Conservation (phyloP, 2,797 vertebrate species). For the Pterois miles region DNA sequence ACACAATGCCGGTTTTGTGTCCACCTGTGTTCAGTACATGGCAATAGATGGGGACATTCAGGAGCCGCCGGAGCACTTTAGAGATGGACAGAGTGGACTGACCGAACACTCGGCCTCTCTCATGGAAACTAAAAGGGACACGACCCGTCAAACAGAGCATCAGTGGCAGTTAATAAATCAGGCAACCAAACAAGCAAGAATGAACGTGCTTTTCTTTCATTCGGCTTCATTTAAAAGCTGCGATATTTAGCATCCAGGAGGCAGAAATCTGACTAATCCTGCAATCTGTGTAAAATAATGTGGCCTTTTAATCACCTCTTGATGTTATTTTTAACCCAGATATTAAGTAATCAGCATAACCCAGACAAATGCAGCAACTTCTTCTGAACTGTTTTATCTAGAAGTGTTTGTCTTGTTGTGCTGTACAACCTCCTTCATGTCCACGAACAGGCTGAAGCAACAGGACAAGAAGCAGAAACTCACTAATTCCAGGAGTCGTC, state of each 20-base stretch:
- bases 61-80: slow-evolving; percentile 59
- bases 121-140: slow-evolving; percentile 32
- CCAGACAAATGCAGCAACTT: too few relatives aligned
- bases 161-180: background rate
- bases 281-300: background rate
- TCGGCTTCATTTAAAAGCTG: too few relatives aligned
- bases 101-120: background rate
- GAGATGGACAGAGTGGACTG: slow-evolving; percentile 64
- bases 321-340: background rate
- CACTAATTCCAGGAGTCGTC: slow-evolving; percentile 17
- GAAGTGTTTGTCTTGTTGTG: background rate
- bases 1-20: rapidly evolving
- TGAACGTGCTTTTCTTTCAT: too few relatives aligned
- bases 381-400: background rate
- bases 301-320: too few relatives aligned
- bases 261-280: background rate
- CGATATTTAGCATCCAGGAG: background rate
- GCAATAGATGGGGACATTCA: slow-evolving; percentile 66
- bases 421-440: too few relatives aligned
- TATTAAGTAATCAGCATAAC: background rate
- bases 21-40: background rate
- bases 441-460: background rate
- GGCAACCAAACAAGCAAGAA: background rate
- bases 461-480: slow-evolving; percentile 21
- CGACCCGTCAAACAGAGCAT: background rate